Percentiles rank a stretch among this genome's conserved stretches.
Evolutionary conservation across 2,113 vertebrate species (phyloP).

Genomic region (Vireo altiloquus): DNA sequence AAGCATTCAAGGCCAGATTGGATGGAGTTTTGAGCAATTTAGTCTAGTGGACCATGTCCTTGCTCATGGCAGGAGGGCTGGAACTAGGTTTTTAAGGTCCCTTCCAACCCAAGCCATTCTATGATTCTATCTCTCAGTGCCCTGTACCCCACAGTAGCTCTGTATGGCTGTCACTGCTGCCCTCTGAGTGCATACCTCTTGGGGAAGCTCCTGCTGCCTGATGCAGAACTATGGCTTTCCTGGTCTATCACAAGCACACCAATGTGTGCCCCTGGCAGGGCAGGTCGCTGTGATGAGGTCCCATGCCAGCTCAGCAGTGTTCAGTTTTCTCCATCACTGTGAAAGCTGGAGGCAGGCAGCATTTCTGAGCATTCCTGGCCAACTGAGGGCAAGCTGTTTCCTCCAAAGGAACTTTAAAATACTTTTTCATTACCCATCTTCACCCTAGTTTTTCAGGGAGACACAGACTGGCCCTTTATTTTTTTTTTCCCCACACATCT

Average conservation of each 20-base stretch:
- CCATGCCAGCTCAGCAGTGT: accelerated
- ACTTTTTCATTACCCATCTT: not conserved
- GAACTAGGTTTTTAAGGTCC: not conserved
- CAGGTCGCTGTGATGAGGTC: accelerated
- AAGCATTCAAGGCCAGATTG: not conserved
- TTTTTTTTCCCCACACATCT: accelerated
- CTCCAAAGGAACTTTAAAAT: not conserved
- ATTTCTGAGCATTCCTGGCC: not conserved
- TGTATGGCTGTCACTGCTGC: accelerated
- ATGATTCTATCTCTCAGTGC: not conserved
- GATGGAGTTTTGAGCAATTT: not conserved
- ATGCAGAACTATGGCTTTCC: not conserved
- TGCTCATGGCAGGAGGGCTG: not conserved
- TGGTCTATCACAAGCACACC: not conserved
- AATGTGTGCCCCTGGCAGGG: no score
- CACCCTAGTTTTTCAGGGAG: not conserved
- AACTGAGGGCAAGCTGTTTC: not conserved
- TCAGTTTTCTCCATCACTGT: not conserved
- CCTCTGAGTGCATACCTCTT: accelerated
- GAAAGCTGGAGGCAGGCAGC: not conserved
- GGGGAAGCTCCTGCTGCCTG: not conserved
- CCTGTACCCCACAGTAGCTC: accelerated
- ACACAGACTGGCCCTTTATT: accelerated
- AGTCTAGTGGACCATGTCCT: not conserved
- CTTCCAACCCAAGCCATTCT: not conserved